These are phyloP conservation scores for Poeciliopsis presidionis DNA, from an alignment of 2,797 vertebrate genomes.

Conservation along the genomic window DNA sequence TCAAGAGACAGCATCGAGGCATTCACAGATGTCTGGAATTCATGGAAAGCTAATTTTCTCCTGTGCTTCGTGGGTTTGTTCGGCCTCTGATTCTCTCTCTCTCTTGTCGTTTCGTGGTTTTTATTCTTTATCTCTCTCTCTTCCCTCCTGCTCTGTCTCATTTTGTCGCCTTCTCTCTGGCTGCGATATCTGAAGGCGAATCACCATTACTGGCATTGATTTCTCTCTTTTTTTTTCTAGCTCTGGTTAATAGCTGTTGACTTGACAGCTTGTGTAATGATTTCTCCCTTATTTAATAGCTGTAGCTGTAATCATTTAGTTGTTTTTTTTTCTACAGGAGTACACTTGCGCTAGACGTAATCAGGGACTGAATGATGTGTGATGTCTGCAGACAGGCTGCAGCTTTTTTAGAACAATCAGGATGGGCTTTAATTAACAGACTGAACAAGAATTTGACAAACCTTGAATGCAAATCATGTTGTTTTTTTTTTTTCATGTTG, in stretches of 20 bases:
- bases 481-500: too few relatives aligned
- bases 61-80: conserved; percentile 50
- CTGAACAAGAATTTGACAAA: conserved; percentile 47
- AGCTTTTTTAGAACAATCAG: conserved; percentile 66
- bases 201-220: conserved; percentile 45
- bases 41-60: conserved; percentile 58
- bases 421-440: conserved; percentile 61
- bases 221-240: conserved; percentile 32
- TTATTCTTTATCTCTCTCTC: not conserved
- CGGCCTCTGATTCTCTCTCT: conserved; percentile 45
- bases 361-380: conserved; percentile 67
- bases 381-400: conserved; percentile 57
- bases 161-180: conserved; percentile 7
- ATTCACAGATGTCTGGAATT: conserved; percentile 50
- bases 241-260: conserved; percentile 59
- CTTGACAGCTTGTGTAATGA: conserved; percentile 60
- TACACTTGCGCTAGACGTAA: conserved; percentile 58
- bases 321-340: conserved; percentile 29
- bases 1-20: conserved; percentile 36
- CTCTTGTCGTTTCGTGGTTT: conserved; percentile 2
- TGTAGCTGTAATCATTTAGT: conserved; percentile 55
- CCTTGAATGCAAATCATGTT: conserved; percentile 48
- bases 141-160: conserved; percentile 9
- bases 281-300: conserved; percentile 63
- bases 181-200: conserved; percentile 41